A percentile compares a stretch with the other conserved stretches of the same genome.
phyloP scores from a whole-genome alignment of 1,140 invertebrate genomes.

The Oreohelix idahoensis region DNA sequence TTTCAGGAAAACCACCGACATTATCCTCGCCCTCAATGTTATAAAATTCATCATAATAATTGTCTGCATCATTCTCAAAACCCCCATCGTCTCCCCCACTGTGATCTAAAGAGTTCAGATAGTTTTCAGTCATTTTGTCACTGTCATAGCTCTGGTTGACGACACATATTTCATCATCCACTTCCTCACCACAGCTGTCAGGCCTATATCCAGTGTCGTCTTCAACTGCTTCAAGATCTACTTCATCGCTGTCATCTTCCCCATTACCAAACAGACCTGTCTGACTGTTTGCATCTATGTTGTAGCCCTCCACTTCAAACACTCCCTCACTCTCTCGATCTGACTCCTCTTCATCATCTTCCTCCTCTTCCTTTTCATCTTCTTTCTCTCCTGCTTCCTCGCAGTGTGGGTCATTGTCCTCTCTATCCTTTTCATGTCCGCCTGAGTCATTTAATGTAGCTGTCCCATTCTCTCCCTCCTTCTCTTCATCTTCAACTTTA shows the following conservation, averaged over 20 bases:
- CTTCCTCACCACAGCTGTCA: background rate
- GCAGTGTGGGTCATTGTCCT: background rate
- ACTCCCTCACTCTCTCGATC: conserved; percentile 13
- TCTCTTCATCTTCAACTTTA: background rate
- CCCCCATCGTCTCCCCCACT: background rate
- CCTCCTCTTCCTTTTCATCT: background rate
- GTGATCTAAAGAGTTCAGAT: background rate
- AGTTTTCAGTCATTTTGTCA: background rate
- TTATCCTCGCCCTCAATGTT: conserved; percentile 33
- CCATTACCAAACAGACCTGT: conserved; percentile 32
- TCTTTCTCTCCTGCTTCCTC: background rate
- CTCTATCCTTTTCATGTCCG: background rate
- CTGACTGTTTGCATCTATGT: conserved; percentile 19
- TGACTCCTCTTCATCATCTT: background rate
- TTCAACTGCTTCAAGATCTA: conserved; percentile 21
- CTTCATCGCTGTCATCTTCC: conserved; percentile 39
- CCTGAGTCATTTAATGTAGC: background rate
- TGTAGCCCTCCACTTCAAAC: conserved; percentile 13
- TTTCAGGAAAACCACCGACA: background rate
- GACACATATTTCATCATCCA: background rate
- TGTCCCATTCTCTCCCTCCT: background rate
- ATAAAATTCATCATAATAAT: conserved; percentile 39
- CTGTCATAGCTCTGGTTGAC: background rate
- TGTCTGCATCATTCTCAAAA: conserved; percentile 8
- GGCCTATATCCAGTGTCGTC: background rate